phyloP scores from a whole-genome alignment of 2,888 invertebrate species.

The Yponomeuta sedellus region DNA sequence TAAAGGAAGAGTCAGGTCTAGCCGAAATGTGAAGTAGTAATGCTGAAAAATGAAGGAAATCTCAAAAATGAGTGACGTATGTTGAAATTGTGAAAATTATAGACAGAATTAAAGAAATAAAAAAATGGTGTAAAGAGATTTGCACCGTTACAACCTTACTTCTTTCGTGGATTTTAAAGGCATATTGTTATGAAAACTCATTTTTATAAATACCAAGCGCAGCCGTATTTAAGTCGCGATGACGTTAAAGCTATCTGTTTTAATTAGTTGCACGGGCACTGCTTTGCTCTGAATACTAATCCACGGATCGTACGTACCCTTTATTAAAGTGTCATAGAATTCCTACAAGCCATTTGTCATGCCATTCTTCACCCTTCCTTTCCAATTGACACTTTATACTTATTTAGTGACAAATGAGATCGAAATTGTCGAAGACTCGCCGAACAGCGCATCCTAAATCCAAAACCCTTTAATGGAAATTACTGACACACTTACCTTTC shows the following conservation, averaged over 20 bases:
- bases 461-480: conserved; percentile 43
- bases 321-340: conserved; percentile 7
- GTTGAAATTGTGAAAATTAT: no score
- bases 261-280: neutral
- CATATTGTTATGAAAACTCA: no score
- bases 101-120: no score
- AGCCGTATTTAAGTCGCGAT: neutral
- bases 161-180: no score
- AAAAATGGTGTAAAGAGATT: no score
- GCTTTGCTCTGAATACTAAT: neutral
- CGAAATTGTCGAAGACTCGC: conserved; percentile 32
- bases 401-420: conserved; percentile 32
- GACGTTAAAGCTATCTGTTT: neutral
- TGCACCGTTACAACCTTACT: no score
- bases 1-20: no score
- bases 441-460: conserved; percentile 24
- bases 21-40: no score
- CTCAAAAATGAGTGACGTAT: no score
- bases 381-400: conserved; percentile 24
- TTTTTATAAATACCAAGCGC: neutral
- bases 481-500: conserved; percentile 1
- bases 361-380: conserved; percentile 48
- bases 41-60: no score
- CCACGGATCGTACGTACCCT: neutral
- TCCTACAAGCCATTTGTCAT: conserved; percentile 35